Evolutionary conservation across 2,888 invertebrate species (phyloP).

Genomic region (Petrolisthes manimaculis): DNA sequence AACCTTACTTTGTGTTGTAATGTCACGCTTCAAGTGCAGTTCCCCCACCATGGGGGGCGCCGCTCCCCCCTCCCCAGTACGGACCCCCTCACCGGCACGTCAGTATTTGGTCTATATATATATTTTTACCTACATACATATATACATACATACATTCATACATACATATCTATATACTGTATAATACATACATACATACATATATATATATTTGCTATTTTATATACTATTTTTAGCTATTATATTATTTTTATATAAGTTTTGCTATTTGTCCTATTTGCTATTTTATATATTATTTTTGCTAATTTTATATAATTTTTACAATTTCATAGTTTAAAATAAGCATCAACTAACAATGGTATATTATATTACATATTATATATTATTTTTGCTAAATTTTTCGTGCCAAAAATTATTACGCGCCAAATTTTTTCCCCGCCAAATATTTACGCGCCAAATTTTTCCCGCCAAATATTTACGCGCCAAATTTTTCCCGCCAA

Average conservation of each 20-base stretch:
- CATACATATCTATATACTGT: conserved; percentile 28
- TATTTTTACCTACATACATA: neutral
- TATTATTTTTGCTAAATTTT: neutral
- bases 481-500: neutral
- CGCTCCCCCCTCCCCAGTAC: neutral
- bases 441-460: too few species aligned
- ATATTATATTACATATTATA: too few species aligned
- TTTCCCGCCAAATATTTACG: too few species aligned
- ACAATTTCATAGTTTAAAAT: too few species aligned
- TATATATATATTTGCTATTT: neutral
- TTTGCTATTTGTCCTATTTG: neutral
- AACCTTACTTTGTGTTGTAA: neutral
- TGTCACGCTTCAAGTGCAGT: neutral
- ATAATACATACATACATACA: conserved; percentile 30
- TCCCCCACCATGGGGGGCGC: neutral
- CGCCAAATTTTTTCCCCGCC: neutral
- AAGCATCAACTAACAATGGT: too few species aligned
- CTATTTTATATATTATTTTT: too few species aligned
- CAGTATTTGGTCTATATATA: neutral
- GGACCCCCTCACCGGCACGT: neutral
- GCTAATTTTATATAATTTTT: too few species aligned
- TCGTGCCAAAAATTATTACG: neutral
- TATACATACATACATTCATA: conserved; percentile 21
- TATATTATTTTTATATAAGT: too few species aligned
- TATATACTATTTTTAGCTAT: too few species aligned